phyloP scores from a whole-genome alignment of 2,797 vertebrate genomes.

The Hemitrygon akajei region DNA sequence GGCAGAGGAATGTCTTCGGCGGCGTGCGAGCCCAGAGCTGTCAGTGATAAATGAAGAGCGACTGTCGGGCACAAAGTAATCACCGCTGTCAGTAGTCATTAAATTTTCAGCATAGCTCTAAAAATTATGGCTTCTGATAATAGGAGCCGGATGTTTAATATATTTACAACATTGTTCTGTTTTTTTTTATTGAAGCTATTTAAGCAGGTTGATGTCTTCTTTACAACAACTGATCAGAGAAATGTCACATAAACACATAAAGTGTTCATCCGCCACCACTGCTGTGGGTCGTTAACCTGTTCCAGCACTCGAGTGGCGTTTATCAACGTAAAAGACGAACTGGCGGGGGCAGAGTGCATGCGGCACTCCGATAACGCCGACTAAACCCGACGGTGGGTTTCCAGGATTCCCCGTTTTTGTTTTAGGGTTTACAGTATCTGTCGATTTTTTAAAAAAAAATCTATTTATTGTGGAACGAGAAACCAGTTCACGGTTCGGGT shows the following conservation, averaged over 20 bases:
- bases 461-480: too few relatives aligned
- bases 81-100: conserved; percentile 24
- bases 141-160: conserved; percentile 11
- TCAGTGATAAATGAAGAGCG: background rate
- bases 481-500: too few relatives aligned
- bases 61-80: conserved; percentile 1
- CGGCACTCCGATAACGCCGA: too few relatives aligned
- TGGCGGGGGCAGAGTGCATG: background rate
- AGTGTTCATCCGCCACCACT: background rate
- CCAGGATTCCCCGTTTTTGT: too few relatives aligned
- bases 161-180: conserved; percentile 17
- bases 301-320: background rate
- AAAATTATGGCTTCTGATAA: conserved; percentile 28
- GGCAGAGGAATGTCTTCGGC: background rate
- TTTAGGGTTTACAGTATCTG: too few relatives aligned
- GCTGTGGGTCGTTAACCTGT: background rate
- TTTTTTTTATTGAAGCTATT: conserved; percentile 17
- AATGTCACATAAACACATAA: conserved; percentile 6
- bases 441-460: too few relatives aligned
- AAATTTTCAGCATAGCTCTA: background rate
- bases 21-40: too few relatives aligned
- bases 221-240: background rate
- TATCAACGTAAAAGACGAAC: background rate
- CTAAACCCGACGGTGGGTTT: too few relatives aligned
- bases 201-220: background rate